Conservation (phyloP, 2,888 invertebrate species). For the Ptilodon capucinus region DNA sequence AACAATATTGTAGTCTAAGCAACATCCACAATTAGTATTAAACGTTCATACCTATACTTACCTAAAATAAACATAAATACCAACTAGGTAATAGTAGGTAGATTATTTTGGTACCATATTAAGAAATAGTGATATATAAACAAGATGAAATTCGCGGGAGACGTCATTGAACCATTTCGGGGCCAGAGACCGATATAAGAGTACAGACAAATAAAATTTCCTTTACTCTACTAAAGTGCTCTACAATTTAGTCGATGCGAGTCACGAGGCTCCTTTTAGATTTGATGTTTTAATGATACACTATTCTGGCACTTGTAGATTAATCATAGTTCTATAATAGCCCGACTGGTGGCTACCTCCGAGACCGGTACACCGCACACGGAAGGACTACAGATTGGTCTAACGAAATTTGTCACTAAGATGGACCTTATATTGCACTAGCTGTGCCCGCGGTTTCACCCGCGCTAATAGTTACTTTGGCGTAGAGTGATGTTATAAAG, state of each 20-base stretch:
- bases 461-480: too few relatives aligned
- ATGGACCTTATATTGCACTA: too few relatives aligned
- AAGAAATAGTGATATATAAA: slow-evolving; percentile 39
- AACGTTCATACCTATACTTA: slow-evolving; percentile 8
- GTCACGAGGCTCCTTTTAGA: slow-evolving; percentile 5
- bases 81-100: slow-evolving; percentile 18
- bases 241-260: slow-evolving; percentile 21
- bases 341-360: slow-evolving; percentile 4
- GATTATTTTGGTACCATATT: slow-evolving; percentile 3
- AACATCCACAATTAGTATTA: background rate
- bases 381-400: background rate
- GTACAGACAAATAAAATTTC: slow-evolving; percentile 33
- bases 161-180: slow-evolving; percentile 57
- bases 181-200: slow-evolving; percentile 40
- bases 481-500: too few relatives aligned
- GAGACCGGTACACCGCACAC: background rate
- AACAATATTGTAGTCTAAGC: too few relatives aligned
- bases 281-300: slow-evolving; percentile 7
- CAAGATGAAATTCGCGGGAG: slow-evolving; percentile 35
- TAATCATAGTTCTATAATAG: slow-evolving; percentile 1
- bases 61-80: slow-evolving; percentile 2
- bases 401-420: too few relatives aligned
- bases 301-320: background rate
- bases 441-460: too few relatives aligned
- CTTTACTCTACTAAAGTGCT: slow-evolving; percentile 24